Percentiles rank a stretch among this genome's conserved stretches.
Evolutionary conservation across 2,797 vertebrate species (phyloP).

Genomic region (Sebastes baramenuke): DNA sequence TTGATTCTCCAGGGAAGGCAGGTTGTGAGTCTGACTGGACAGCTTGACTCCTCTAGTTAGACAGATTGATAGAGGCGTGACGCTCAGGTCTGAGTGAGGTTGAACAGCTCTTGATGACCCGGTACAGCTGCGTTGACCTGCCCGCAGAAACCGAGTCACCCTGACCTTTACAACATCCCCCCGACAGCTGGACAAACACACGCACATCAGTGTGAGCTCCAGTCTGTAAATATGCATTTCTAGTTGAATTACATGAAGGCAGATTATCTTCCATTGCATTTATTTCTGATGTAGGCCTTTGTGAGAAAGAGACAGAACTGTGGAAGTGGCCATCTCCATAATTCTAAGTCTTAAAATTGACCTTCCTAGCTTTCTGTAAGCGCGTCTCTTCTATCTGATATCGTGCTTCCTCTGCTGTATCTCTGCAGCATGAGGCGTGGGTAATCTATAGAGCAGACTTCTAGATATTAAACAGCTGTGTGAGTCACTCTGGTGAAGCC

Average conservation of each 20-base stretch:
- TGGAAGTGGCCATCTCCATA: neutral
- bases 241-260: neutral
- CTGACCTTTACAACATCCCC: conserved; percentile 49
- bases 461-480: conserved; percentile 55
- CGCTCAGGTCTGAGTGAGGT: conserved; percentile 20
- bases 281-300: neutral
- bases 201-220: neutral
- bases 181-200: neutral
- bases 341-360: neutral
- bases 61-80: neutral
- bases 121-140: conserved; percentile 56
- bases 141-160: conserved; percentile 46
- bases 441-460: conserved; percentile 19
- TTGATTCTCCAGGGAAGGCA: neutral
- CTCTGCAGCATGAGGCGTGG: neutral
- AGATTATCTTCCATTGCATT: neutral
- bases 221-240: conserved; percentile 4
- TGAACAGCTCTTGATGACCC: conserved; percentile 49
- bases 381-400: neutral
- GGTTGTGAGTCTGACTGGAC: neutral
- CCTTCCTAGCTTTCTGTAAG: neutral
- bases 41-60: neutral
- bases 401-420: conserved; percentile 5
- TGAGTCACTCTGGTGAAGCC: conserved; percentile 46
- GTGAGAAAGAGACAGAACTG: neutral